Conservation (phyloP, 2,888 invertebrate genomes). For the Liopterus haemorrhoidalis region DNA sequence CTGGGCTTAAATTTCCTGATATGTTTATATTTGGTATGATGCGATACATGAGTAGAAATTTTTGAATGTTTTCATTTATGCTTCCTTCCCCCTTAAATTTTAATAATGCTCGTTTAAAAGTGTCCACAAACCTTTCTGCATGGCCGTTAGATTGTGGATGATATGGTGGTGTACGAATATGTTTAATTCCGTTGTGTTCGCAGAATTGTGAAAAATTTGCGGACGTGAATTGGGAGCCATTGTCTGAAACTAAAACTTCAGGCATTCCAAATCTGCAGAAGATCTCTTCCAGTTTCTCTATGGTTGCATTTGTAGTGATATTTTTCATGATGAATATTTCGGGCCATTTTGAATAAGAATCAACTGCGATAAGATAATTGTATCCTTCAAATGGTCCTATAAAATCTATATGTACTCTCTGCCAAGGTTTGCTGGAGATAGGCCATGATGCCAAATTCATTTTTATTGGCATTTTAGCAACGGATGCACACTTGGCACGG, state of each 20-base stretch:
- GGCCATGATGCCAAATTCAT: conserved; percentile 27
- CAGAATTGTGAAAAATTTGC: too few relatives aligned
- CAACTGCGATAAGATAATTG: conserved; percentile 38
- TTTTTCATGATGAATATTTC: conserved; percentile 33
- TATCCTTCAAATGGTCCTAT: conserved; percentile 38
- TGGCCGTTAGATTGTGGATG: conserved; percentile 29
- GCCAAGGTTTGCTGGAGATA: conserved; percentile 35
- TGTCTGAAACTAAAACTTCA: conserved; percentile 25
- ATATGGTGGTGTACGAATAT: conserved; percentile 26
- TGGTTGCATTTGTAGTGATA: conserved; percentile 19
- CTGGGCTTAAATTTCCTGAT: background rate
- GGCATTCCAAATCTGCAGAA: conserved; percentile 25
- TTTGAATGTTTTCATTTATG: background rate
- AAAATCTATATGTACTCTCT: conserved; percentile 42
- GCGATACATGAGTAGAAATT: too few relatives aligned
- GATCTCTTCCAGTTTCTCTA: conserved; percentile 20
- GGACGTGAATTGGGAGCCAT: too few relatives aligned
- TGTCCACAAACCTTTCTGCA: conserved; percentile 24
- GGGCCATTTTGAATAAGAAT: conserved; percentile 42
- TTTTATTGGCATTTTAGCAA: conserved; percentile 32
- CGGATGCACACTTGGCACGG: conserved; percentile 28
- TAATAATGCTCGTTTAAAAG: background rate
- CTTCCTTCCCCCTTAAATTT: too few relatives aligned
- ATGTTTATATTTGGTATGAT: too few relatives aligned
- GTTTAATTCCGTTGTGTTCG: conserved; percentile 21